Conservation (phyloP, 2,113 vertebrate species). For the Picathartes gymnocephalus region DNA sequence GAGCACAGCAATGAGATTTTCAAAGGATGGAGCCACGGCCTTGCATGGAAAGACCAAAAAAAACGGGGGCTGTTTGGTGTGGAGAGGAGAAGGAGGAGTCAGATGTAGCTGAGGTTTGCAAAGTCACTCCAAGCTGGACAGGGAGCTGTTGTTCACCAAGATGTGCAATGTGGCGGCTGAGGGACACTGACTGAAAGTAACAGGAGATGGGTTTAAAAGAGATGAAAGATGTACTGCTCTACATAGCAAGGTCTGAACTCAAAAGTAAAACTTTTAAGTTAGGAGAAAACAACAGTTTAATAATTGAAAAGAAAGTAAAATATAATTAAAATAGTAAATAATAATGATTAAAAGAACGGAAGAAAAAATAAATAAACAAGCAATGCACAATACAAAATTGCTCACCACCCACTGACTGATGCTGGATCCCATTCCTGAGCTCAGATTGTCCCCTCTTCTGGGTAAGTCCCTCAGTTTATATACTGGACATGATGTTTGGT, state of each 20-base stretch:
- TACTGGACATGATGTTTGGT: background rate
- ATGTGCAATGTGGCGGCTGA: background rate
- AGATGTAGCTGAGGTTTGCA: background rate
- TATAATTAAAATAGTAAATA: background rate
- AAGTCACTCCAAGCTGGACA: background rate
- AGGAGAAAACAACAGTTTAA: background rate
- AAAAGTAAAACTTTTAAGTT: background rate
- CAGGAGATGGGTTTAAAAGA: background rate
- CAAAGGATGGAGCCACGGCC: background rate
- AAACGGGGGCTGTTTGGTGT: background rate
- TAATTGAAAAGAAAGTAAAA: background rate
- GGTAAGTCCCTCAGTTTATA: background rate
- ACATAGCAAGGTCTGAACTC: background rate
- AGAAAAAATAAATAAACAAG: background rate
- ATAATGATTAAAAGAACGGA: too few species aligned
- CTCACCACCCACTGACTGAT: background rate
- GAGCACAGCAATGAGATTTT: rapidly evolving
- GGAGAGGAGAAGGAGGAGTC: background rate
- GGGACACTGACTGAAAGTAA: background rate
- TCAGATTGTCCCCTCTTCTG: background rate
- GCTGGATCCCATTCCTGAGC: background rate
- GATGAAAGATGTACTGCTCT: background rate
- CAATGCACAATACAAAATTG: background rate
- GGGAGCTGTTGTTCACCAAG: background rate
- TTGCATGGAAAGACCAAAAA: background rate